Percentiles rank a stretch among this genome's conserved stretches.
Conservation (phyloP, 1,140 invertebrate genomes). For the Macrotrachela quadricornifera region DNA sequence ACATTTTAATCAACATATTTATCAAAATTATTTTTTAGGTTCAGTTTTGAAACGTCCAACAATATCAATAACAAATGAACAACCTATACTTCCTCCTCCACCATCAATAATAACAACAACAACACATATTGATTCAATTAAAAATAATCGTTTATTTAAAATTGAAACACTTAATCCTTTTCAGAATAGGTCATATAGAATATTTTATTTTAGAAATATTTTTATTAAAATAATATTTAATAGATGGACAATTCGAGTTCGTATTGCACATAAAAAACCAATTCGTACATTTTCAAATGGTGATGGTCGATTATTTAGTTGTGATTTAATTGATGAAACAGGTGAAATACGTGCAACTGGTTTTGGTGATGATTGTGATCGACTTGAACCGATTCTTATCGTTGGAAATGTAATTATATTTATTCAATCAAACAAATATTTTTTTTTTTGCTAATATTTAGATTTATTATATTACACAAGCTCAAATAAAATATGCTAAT, state of each 20-base stretch:
- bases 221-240: background rate
- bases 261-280: conserved; percentile 56
- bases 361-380: conserved; percentile 69
- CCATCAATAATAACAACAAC: no score
- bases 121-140: no score
- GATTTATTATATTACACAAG: conserved; percentile 65
- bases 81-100: no score
- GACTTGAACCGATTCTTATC: conserved; percentile 68
- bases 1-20: no score
- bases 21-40: no score
- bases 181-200: no score
- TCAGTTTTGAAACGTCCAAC: no score
- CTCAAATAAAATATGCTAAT: conserved; percentile 63
- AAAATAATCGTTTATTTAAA: no score
- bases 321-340: conserved; percentile 72
- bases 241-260: conserved; percentile 72
- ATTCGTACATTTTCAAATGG: conserved; percentile 78
- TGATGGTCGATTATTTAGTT: conserved; percentile 74
- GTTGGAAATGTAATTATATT: conserved; percentile 34
- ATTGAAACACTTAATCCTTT: no score
- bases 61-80: no score
- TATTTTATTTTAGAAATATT: no score
- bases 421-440: conserved; percentile 32
- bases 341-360: conserved; percentile 78
- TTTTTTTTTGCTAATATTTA: conserved; percentile 19